Base-by-base conservation (phyloP, 2,888 invertebrate genomes). In the Tetrapedia diversipes region DNA sequence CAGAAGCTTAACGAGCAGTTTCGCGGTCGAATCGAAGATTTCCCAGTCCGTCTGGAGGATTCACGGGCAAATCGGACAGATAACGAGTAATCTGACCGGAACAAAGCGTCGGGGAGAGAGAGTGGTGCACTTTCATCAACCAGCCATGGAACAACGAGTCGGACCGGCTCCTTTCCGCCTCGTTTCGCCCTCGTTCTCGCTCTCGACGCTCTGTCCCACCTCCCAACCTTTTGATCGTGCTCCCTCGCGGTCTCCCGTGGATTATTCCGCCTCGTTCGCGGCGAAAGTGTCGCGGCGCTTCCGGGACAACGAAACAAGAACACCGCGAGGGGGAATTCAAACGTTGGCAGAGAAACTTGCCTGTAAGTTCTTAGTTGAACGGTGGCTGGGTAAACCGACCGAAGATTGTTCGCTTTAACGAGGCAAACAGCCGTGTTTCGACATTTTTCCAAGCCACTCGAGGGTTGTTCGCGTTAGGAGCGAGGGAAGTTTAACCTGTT, bases 401-500 rank as follows among this genome's bases (percentile, higher is more conserved):
- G 4, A 32, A 45, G 32, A 49, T 32, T 51, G 45, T 39, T 43
- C 32, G 11, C 24, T 10, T 61, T 49, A 49, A 11, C 34, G 43
- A 39, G 10, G 34, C 45, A 7, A 8, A 32, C 37, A 29, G 6
- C 2, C 27, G 16, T 11, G 29, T 37, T 49, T 49, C 6, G 11
- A 34, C 8, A 22, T 14, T 43, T 51, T 32, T 19, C 43, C 10
- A 22, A 8, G 39, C 37, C 11, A 11, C 29, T 37, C 19, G 19
- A 32, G 60, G 49, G 43, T 69, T 69, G 11, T 14, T 29, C 22
- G 19, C 11, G 59, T 22, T n/a, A 22, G 4, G 10, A 27, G 14
- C 14, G 4, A 45, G 22, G 1, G 16, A 19, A 22, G 22, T 45
- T 29, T n/a, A n/a, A n/a, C n/a, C n/a, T n/a, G n/a, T n/a, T n/a